A percentile compares a stretch with the other conserved stretches of the same genome.
Evolutionary conservation across 2,113 vertebrate genomes (phyloP).

Genomic region (Riparia riparia): DNA sequence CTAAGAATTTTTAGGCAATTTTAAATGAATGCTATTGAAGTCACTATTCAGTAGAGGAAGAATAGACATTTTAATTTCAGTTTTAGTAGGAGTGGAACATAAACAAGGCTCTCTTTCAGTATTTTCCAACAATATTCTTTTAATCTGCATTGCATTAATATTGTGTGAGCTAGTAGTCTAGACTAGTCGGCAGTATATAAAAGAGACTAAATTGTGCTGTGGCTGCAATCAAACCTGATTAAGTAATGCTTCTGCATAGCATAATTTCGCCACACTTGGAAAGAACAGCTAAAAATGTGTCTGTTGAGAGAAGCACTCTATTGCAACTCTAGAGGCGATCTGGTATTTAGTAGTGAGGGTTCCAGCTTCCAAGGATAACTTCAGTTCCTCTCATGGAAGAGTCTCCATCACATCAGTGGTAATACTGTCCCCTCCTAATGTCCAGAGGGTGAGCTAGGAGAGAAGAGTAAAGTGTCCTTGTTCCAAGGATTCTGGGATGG

Average conservation of each 20-base stretch:
- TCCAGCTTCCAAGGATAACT: background rate
- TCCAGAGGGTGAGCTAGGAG: background rate
- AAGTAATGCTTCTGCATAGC: slow-evolving; percentile 55
- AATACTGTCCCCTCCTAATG: background rate
- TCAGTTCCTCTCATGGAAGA: background rate
- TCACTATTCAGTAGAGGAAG: slow-evolving; percentile 53
- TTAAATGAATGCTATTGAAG: slow-evolving; percentile 48
- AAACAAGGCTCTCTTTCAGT: slow-evolving; percentile 61
- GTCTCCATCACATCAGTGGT: background rate
- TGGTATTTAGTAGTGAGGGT: background rate
- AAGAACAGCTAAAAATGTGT: slow-evolving; percentile 7
- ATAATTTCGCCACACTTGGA: slow-evolving; percentile 41
- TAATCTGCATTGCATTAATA: slow-evolving; percentile 55
- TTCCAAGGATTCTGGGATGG: background rate
- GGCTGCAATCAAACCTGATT: slow-evolving; percentile 68
- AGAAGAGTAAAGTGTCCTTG: background rate
- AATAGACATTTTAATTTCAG: slow-evolving; percentile 64
- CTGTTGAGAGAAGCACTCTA: background rate
- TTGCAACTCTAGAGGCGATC: background rate
- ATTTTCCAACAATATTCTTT: slow-evolving; percentile 56
- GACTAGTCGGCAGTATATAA: slow-evolving; percentile 40
- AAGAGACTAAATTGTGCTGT: slow-evolving; percentile 53
- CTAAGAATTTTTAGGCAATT: slow-evolving; percentile 26
- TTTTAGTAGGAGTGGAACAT: slow-evolving; percentile 50
- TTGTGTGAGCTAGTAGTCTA: slow-evolving; percentile 54